Evolutionary conservation across 1,140 invertebrate species (phyloP).

Genomic region (Lineus longissimus): DNA sequence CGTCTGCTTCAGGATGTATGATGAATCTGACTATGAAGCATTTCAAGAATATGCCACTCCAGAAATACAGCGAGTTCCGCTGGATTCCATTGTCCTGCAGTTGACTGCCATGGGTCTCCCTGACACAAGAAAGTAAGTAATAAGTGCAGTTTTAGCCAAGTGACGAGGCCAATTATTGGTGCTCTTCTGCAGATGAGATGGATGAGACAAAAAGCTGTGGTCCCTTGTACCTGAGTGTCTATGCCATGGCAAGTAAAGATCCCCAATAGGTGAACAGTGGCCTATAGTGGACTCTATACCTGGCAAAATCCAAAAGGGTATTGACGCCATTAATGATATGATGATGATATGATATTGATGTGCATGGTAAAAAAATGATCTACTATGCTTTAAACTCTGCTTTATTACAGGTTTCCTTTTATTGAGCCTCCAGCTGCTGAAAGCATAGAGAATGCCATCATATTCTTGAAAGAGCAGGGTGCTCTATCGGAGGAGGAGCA

Average conservation of each 20-base stretch:
- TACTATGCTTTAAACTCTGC: background rate
- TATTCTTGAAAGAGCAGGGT: slow-evolving; percentile 80
- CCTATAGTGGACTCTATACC: too few relatives aligned
- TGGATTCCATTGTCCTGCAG: slow-evolving; percentile 87
- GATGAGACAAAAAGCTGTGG: too few relatives aligned
- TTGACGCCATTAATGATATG: too few relatives aligned
- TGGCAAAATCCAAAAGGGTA: too few relatives aligned
- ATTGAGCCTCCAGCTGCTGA: slow-evolving; percentile 79
- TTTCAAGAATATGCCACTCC: slow-evolving; percentile 78
- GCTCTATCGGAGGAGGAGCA: slow-evolving; percentile 79
- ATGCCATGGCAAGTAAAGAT: too few relatives aligned
- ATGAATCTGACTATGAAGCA: slow-evolving; percentile 74
- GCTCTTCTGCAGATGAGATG: too few relatives aligned
- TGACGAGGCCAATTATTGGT: too few relatives aligned
- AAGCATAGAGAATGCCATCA: slow-evolving; percentile 80
- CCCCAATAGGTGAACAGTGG: too few relatives aligned
- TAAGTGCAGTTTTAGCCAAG: too few relatives aligned
- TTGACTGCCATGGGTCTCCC: slow-evolving; percentile 93
- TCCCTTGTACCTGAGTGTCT: too few relatives aligned
- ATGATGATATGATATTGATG: too few relatives aligned
- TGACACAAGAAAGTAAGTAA: slow-evolving; percentile 66
- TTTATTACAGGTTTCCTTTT: slow-evolving; percentile 77
- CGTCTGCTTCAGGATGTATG: slow-evolving; percentile 74
- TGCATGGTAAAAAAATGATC: background rate
- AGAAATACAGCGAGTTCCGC: slow-evolving; percentile 85